Evolutionary conservation across 2,797 vertebrate species (phyloP).

Genomic region (Odontamblyopus lacepedii): DNA sequence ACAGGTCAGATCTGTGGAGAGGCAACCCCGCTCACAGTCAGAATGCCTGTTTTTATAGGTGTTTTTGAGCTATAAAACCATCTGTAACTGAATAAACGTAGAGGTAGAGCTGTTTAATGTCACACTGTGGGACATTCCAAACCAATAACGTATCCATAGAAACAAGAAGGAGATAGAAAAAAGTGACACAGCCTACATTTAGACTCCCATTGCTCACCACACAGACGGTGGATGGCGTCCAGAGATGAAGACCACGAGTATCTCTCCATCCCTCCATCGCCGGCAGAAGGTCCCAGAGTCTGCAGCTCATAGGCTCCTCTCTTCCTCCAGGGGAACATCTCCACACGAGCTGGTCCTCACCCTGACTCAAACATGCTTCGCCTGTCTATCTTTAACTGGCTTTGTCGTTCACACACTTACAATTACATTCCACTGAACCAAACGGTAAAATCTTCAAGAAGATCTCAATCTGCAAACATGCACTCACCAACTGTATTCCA

Average conservation of each 20-base stretch:
- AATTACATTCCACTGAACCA: conserved; percentile 1
- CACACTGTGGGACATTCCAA: no score
- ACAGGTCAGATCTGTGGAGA: no score
- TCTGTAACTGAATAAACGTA: no score
- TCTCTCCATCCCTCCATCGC: conserved; percentile 74
- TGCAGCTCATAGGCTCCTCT: conserved; percentile 90
- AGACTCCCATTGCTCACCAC: conserved; percentile 78
- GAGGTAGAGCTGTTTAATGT: no score
- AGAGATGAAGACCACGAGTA: conserved; percentile 90
- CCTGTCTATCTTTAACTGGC: neutral
- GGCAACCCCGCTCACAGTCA: no score
- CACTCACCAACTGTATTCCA: neutral
- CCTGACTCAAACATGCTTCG: neutral
- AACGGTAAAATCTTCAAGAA: neutral
- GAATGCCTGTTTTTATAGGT: no score
- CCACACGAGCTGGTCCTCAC: conserved; percentile 2
- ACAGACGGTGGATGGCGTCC: conserved; percentile 83
- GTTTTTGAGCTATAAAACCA: no score
- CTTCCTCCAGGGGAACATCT: conserved; percentile 94
- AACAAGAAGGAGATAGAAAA: no score
- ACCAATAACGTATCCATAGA: no score
- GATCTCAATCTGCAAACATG: neutral
- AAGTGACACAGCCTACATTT: neutral
- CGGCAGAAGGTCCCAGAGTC: conserved; percentile 74
- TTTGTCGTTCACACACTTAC: neutral